Base-by-base conservation (phyloP, 2,797 vertebrate genomes). In the Alca torda region DNA sequence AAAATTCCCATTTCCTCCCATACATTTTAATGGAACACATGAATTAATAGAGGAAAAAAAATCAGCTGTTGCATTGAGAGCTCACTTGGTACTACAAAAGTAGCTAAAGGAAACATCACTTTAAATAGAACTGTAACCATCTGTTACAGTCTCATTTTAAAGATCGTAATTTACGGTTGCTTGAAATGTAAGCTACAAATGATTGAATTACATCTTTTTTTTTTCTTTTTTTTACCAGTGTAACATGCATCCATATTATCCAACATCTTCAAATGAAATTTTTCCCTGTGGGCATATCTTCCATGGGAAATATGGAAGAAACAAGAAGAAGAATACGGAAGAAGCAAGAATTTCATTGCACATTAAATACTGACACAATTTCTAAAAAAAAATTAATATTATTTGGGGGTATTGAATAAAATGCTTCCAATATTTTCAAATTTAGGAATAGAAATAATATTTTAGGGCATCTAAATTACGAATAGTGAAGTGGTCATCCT, bases 131-230 rank as follows among this genome's bases (percentile, higher is more conserved):
- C 20, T 35, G 74, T 87, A 39, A 75, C 67, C 67, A 87, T 92
- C 69, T 97, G 90, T 67, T 92, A 56, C 10, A 72, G 11, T 82
- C 13, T 84, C 88, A 89, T 84, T 96, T 93, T 56, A 93, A 97
- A 94, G 18, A 75, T 30, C 17, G 17, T 76, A 80, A 90, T 94
- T 97, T 95, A 84, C 48, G 86, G 69, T 72, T 83, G 31, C 28
- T 93, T 86, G 86, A 54, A 70, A 94, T 67, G 68, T 88, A 95
- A 95, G 30, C 72, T 63, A 89, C 35, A 88, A 81, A 95, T 85
- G 16, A 89, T 79, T 77, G 43, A 93, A 89, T 64, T 75, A 37
- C n/a, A 50, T 73, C 10, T 59, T 79, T 90, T 70, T 78, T 26
- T 16, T 23, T 20, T n/a, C 14, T 31, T 64, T n/a, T 21, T 76